Conservation (phyloP, 2,113 vertebrate genomes). For the Amblyornis subalaris region DNA sequence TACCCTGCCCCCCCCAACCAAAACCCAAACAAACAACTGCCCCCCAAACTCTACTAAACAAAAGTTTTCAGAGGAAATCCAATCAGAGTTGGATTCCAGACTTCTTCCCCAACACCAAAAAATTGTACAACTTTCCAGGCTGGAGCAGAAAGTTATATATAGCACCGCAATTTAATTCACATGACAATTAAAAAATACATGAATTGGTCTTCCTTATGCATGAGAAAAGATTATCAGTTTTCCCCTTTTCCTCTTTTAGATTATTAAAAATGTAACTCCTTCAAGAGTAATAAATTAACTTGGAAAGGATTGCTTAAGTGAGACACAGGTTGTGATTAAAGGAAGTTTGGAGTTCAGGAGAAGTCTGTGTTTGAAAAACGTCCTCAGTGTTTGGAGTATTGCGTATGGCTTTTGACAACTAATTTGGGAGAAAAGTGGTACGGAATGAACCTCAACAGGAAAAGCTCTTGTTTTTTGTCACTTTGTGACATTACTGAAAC, state of each 20-base stretch:
- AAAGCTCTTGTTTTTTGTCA: constrained; percentile 36
- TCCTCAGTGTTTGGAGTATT: background rate
- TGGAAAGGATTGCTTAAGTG: background rate
- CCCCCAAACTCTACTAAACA: background rate
- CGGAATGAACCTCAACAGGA: constrained; percentile 22
- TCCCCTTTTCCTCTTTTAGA: background rate
- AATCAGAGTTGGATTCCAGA: background rate
- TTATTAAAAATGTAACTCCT: constrained; percentile 59
- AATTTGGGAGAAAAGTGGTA: constrained; percentile 16
- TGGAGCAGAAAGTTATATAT: constrained; percentile 22
- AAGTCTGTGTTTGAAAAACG: constrained; percentile 4
- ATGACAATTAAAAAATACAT: constrained; percentile 34
- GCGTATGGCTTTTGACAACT: constrained; percentile 4
- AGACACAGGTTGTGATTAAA: constrained; percentile 23
- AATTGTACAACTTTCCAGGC: background rate
- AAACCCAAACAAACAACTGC: background rate
- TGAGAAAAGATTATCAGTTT: constrained; percentile 35
- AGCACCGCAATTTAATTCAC: constrained; percentile 2
- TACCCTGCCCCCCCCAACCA: background rate
- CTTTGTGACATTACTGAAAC: constrained; percentile 25
- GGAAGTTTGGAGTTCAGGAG: constrained; percentile 15
- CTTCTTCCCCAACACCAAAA: background rate
- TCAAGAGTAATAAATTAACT: constrained; percentile 48
- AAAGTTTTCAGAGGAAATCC: background rate
- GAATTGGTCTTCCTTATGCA: constrained; percentile 10